Evolutionary conservation across 2,888 invertebrate species (phyloP).

Genomic region (Hirudinaria manillensis): DNA sequence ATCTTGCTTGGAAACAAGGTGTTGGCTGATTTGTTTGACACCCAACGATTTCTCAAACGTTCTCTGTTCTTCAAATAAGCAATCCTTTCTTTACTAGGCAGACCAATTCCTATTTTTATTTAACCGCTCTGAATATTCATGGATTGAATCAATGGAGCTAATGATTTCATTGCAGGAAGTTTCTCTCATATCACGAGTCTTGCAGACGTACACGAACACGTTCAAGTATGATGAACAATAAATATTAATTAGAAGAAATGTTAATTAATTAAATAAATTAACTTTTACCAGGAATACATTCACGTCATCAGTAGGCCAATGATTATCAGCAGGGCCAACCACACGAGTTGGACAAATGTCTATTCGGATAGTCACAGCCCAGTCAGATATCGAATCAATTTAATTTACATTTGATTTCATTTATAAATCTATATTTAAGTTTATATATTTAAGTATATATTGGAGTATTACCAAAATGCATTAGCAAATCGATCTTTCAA

Average conservation of each 20-base stretch:
- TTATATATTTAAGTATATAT: too few relatives aligned
- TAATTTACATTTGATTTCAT: not conserved
- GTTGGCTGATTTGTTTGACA: too few relatives aligned
- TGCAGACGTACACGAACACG: constrained; percentile 95
- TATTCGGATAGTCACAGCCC: constrained; percentile 63
- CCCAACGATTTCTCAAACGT: too few relatives aligned
- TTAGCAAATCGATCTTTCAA: not conserved
- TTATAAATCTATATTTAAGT: not conserved
- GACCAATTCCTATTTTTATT: too few relatives aligned
- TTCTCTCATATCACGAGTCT: constrained; percentile 92
- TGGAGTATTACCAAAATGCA: not conserved
- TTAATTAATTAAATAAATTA: not conserved
- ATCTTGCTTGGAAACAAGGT: too few relatives aligned
- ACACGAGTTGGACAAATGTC: constrained; percentile 93
- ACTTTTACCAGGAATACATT: constrained; percentile 72
- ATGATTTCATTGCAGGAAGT: constrained; percentile 64
- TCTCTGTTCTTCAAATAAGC: too few relatives aligned
- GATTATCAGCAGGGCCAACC: constrained; percentile 75
- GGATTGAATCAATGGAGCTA: too few relatives aligned
- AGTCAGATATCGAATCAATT: not conserved
- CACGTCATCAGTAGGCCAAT: constrained; percentile 92
- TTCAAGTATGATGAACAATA: constrained; percentile 57
- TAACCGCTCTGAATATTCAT: too few relatives aligned
- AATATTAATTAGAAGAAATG: not conserved
- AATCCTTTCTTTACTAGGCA: too few relatives aligned